Evolutionary conservation across 2,888 invertebrate species (phyloP).

Genomic region (Amblyjoppa proteus): DNA sequence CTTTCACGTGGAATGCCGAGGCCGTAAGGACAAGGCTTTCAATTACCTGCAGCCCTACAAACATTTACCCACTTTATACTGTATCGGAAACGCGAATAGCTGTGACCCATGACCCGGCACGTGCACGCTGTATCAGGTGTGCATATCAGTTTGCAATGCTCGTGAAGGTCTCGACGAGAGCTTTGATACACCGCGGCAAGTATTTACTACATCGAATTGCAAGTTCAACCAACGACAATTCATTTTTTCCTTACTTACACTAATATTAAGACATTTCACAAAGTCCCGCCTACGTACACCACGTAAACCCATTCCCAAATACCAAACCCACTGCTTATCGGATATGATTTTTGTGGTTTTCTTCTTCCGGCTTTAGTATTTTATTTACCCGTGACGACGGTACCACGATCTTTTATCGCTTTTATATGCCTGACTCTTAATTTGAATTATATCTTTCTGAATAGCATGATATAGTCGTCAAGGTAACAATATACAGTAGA

Average conservation of each 20-base stretch:
- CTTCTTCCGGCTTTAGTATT: too few species aligned
- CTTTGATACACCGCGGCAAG: slow-evolving; percentile 49
- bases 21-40: slow-evolving; percentile 21
- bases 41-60: not conserved
- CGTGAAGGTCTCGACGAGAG: slow-evolving; percentile 52
- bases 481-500: too few species aligned
- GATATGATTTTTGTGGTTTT: too few species aligned
- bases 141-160: slow-evolving; percentile 68
- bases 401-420: too few species aligned
- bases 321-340: too few species aligned
- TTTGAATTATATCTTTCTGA: too few species aligned
- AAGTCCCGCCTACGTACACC: not conserved
- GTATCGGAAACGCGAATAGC: slow-evolving; percentile 37
- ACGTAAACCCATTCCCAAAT: too few species aligned
- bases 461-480: too few species aligned
- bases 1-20: slow-evolving; percentile 36
- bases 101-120: slow-evolving; percentile 67
- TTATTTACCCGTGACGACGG: too few species aligned
- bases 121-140: slow-evolving; percentile 68
- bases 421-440: too few species aligned
- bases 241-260: not conserved
- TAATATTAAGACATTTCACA: not conserved
- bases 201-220: slow-evolving; percentile 27
- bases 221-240: slow-evolving; percentile 6
- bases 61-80: slow-evolving; percentile 48